These are phyloP conservation scores for Helarctos malayanus DNA, from an alignment of 2,797 vertebrate species.

Conservation along the genomic window DNA sequence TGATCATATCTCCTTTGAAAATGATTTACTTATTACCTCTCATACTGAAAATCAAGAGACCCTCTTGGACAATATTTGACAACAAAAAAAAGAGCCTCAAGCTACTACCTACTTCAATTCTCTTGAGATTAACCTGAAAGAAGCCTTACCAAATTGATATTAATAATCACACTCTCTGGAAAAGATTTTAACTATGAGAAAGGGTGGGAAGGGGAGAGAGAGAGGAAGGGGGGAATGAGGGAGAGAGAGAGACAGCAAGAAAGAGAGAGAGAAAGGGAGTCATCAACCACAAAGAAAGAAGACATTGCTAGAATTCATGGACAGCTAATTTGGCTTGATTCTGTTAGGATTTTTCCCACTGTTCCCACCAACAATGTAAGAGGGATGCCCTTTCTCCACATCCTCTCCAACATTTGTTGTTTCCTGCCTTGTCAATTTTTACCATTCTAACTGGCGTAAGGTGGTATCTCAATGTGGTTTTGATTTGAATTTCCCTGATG, in stretches of 20 bases:
- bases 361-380: neutral
- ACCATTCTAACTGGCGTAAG: no score
- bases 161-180: neutral
- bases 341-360: neutral
- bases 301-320: neutral
- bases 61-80: neutral
- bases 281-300: neutral
- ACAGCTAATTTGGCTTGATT: neutral
- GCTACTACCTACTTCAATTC: neutral
- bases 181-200: neutral
- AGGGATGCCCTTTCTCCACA: no score
- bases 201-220: neutral
- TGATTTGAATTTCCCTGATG: no score
- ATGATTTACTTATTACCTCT: neutral
- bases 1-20: neutral
- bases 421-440: no score
- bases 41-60: neutral
- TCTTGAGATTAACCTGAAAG: neutral
- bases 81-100: neutral
- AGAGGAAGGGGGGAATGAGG: neutral
- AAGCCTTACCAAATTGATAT: neutral
- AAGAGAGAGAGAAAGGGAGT: neutral
- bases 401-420: no score
- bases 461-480: no score
- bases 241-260: neutral